phyloP scores from a whole-genome alignment of 2,888 invertebrate genomes.

The Scaptomyza reducta region DNA sequence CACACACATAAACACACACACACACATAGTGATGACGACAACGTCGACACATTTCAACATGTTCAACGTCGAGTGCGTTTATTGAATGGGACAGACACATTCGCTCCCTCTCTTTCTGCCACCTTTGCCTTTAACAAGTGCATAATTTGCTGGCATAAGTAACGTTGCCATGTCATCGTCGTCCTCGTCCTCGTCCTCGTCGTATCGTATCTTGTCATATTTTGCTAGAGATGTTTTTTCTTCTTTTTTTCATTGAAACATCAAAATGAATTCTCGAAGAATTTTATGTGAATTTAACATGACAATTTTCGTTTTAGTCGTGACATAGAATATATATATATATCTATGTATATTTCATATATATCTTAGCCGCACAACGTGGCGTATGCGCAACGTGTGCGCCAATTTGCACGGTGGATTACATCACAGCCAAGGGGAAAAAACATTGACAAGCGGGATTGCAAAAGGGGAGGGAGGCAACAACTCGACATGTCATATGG shows the following conservation, averaged over 20 bases:
- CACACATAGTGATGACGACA: slow-evolving; percentile 4
- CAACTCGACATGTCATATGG: slow-evolving; percentile 68
- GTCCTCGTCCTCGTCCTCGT: neutral
- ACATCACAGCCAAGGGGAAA: slow-evolving; percentile 51
- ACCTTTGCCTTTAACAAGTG: slow-evolving; percentile 29
- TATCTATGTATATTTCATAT: slow-evolving; percentile 47
- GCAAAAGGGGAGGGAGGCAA: neutral
- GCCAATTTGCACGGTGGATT: slow-evolving; percentile 73
- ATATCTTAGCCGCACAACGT: slow-evolving; percentile 36
- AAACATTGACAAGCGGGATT: neutral
- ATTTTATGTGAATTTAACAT: slow-evolving; percentile 71
- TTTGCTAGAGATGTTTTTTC: slow-evolving; percentile 10
- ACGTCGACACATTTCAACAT: slow-evolving; percentile 43
- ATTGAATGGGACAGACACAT: slow-evolving; percentile 12
- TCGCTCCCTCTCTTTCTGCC: neutral
- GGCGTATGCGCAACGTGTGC: slow-evolving; percentile 72
- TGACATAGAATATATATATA: slow-evolving; percentile 30
- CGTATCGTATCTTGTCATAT: slow-evolving; percentile 31
- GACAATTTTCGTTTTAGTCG: slow-evolving; percentile 61
- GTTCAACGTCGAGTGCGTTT: slow-evolving; percentile 46
- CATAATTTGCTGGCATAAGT: slow-evolving; percentile 53
- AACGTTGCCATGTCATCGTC: slow-evolving; percentile 36
- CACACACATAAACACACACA: neutral
- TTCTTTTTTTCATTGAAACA: slow-evolving; percentile 38
- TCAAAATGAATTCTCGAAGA: slow-evolving; percentile 61